Evolutionary conservation across 2,888 invertebrate species (phyloP).

Genomic region (Tiliacea aurago): DNA sequence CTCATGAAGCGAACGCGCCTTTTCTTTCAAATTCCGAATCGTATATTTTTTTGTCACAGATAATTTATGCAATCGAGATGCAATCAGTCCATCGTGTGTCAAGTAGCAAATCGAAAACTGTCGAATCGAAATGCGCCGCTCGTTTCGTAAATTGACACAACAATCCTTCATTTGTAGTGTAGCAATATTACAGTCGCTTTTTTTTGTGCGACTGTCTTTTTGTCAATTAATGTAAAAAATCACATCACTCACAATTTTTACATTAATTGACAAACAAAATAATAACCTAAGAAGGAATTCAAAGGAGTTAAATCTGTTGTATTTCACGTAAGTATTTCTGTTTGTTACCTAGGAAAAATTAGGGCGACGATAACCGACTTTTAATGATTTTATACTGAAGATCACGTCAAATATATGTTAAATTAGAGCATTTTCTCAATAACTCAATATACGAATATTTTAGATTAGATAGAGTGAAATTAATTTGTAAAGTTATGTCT

Average conservation of each 20-base stretch:
- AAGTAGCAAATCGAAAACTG: conserved; percentile 39
- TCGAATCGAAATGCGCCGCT: conserved; percentile 29
- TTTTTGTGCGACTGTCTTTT: no score
- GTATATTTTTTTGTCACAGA: conserved; percentile 26
- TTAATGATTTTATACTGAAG: no score
- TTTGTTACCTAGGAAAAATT: not conserved
- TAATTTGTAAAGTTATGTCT: no score
- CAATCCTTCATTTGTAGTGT: conserved; percentile 38
- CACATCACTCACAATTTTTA: no score
- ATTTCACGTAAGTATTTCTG: not conserved
- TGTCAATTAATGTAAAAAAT: no score
- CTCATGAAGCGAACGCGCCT: conserved; percentile 35
- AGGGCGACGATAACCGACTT: no score
- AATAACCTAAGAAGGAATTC: not conserved
- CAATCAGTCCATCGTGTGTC: conserved; percentile 40
- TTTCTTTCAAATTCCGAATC: conserved; percentile 49
- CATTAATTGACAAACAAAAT: conserved; percentile 14
- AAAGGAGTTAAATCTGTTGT: not conserved
- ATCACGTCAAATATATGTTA: no score
- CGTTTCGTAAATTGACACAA: conserved; percentile 36
- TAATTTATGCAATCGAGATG: conserved; percentile 54
- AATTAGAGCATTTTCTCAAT: no score
- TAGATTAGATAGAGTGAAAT: no score
- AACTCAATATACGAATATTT: no score
- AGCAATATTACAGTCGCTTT: no score